Evolutionary conservation across 2,797 vertebrate genomes (phyloP), one percentile per base, ranked within the genome.

Genomic region (Furcifer pardalis): DNA sequence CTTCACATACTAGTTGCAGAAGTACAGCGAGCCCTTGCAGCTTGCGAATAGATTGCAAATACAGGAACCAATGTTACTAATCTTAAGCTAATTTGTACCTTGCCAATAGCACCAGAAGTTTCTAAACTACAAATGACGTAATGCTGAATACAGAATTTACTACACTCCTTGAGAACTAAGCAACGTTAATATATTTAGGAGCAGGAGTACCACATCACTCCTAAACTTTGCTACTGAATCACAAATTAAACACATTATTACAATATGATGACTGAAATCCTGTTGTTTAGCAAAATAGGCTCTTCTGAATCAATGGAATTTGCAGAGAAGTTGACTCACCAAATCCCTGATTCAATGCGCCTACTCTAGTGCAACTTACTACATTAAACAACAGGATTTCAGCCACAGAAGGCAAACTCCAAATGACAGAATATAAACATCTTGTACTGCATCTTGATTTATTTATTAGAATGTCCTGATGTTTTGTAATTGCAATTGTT

Each of bases 1-100:
- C 82, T 94, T 91, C 79, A 88, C 85, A 88, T 77, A 91, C 69
- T 42, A 72, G 90, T 85, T 86, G 59, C 15, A 6, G 85, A 90
- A 89, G 90, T 44, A 82, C 90, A 93, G 91, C 59, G 71, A 88
- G 72, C 62, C 56, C 72, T n/a, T 73, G 68, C 46, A 37, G 32
- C 1, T 49, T 84, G 72, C 75, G 91, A 77, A 82, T 25, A 37
- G 72, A 81, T 76, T 77, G 5, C 15, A 59, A 69, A 12, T 44
- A 30, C 2, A 35, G 12, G 63, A 56, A 73, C 49, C 32, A 13
- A 9, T 27, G 5, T n/a, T 23, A 60, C 21, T 40, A 8, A n/a
- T 30, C 68, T 42, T 4, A 7, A 12, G 52, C 23, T 49, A 73
- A 13, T 82, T 74, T 86, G 88, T 75, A 83, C 42, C 62, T 56